These are phyloP conservation scores for Caenorhabditis sp. DNA, from an alignment of 2,888 invertebrate species.

Conservation along the genomic window DNA sequence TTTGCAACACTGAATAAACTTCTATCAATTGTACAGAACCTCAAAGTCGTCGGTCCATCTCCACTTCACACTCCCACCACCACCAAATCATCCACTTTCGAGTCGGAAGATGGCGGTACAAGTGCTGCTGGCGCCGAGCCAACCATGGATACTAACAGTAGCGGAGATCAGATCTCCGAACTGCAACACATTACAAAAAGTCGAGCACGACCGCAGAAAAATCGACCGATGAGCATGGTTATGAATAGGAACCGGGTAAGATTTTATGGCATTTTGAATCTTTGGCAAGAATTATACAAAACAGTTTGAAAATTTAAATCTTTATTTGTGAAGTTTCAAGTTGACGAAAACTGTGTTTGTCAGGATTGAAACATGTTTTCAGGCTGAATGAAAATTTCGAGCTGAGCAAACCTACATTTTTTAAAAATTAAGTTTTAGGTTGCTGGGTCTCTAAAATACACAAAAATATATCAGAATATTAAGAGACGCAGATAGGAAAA, in stretches of 20 bases:
- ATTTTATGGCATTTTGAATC: background rate
- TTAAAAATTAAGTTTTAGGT: background rate
- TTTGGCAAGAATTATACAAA: background rate
- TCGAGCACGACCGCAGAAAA: conserved; percentile 45
- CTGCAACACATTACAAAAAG: conserved; percentile 46
- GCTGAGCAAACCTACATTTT: background rate
- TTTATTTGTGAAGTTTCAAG: background rate
- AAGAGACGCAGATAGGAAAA: background rate
- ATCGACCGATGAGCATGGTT: conserved; percentile 52
- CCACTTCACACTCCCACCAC: conserved; percentile 25
- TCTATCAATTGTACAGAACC: conserved; percentile 16
- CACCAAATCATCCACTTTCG: conserved; percentile 9
- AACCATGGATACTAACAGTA: conserved; percentile 4
- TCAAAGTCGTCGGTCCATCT: conserved; percentile 36
- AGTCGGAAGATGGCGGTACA: background rate
- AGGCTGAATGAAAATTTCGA: too few relatives aligned
- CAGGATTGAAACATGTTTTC: too few relatives aligned
- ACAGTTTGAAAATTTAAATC: too few relatives aligned
- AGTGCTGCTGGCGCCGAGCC: conserved; percentile 10
- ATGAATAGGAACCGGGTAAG: conserved; percentile 31
- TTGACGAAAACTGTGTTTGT: too few relatives aligned
- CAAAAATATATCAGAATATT: background rate
- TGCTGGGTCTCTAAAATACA: too few relatives aligned
- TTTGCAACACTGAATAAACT: too few relatives aligned
- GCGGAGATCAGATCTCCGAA: conserved; percentile 35